These are phyloP conservation scores for Dynastes hyllus DNA, from an alignment of 2,888 invertebrate species.

Conservation along the genomic window DNA sequence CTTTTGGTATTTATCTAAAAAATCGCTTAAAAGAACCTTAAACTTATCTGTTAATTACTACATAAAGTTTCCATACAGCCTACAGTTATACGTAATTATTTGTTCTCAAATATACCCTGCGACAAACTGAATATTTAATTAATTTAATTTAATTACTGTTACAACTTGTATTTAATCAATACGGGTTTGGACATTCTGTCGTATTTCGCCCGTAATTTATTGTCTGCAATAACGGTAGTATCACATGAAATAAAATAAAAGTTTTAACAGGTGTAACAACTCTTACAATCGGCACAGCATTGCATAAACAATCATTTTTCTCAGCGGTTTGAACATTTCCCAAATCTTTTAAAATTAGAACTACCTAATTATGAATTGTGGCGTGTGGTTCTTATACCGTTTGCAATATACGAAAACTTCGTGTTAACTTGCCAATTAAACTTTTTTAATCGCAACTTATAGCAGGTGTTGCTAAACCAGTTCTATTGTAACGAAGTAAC, in stretches of 20 bases:
- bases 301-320: conserved; percentile 29
- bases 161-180: conserved; percentile 4
- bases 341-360: conserved; percentile 17
- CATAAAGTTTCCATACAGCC: background rate
- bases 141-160: conserved; percentile 1
- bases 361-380: background rate
- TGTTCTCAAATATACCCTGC: background rate
- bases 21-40: too few relatives aligned
- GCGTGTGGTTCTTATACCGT: conserved; percentile 6
- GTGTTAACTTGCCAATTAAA: conserved; percentile 28
- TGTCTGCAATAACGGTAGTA: background rate
- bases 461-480: conserved; percentile 40
- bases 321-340: conserved; percentile 18
- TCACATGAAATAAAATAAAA: conserved; percentile 21
- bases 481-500: conserved; percentile 20
- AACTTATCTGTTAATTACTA: too few relatives aligned
- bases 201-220: conserved; percentile 11
- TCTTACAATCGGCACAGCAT: background rate
- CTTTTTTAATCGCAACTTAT: background rate
- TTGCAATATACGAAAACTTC: conserved; percentile 14
- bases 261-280: conserved; percentile 16
- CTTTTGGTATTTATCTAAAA: too few relatives aligned
- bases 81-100: background rate
- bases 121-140: conserved; percentile 11
- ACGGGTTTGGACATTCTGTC: background rate